Evolutionary conservation across 1,140 invertebrate genomes (phyloP).

Genomic region (Drosophila hydei): DNA sequence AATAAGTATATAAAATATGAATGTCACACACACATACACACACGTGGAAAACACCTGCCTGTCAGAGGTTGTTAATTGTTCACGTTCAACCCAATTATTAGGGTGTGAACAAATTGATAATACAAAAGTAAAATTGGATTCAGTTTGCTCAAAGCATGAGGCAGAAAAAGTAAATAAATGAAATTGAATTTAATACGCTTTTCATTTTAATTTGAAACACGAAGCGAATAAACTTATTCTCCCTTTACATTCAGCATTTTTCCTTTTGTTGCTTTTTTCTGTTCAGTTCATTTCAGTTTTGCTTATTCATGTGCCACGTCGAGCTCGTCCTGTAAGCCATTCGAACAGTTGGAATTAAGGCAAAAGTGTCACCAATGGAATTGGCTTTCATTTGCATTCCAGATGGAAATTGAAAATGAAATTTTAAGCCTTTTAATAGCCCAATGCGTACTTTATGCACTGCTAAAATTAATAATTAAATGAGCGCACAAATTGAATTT

Average conservation of each 20-base stretch:
- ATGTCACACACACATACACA: neutral
- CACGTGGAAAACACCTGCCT: constrained; percentile 8
- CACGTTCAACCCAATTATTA: constrained; percentile 47
- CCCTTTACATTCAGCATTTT: constrained; percentile 1
- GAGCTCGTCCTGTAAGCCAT: constrained; percentile 16
- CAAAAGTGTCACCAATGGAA: constrained; percentile 46
- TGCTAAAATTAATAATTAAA: constrained; percentile 67
- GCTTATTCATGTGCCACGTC: constrained; percentile 22
- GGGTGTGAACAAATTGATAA: neutral
- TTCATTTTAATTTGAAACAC: constrained; percentile 46
- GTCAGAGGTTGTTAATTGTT: constrained; percentile 60
- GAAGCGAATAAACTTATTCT: constrained; percentile 3
- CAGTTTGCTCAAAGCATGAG: constrained; percentile 29
- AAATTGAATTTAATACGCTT: constrained; percentile 60
- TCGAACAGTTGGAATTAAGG: constrained; percentile 51
- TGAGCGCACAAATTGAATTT: constrained; percentile 68
- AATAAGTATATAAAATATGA: constrained; percentile 14
- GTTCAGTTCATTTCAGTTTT: constrained; percentile 5
- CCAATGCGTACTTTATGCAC: constrained; percentile 34
- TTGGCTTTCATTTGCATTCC: constrained; percentile 51
- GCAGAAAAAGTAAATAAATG: constrained; percentile 23
- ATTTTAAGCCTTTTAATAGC: constrained; percentile 65
- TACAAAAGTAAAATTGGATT: constrained; percentile 24
- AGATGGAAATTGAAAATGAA: constrained; percentile 51
- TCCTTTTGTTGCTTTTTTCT: constrained; percentile 15